Evolutionary conservation across 2,888 invertebrate genomes (phyloP).

Genomic region (Scaptomyza parva): DNA sequence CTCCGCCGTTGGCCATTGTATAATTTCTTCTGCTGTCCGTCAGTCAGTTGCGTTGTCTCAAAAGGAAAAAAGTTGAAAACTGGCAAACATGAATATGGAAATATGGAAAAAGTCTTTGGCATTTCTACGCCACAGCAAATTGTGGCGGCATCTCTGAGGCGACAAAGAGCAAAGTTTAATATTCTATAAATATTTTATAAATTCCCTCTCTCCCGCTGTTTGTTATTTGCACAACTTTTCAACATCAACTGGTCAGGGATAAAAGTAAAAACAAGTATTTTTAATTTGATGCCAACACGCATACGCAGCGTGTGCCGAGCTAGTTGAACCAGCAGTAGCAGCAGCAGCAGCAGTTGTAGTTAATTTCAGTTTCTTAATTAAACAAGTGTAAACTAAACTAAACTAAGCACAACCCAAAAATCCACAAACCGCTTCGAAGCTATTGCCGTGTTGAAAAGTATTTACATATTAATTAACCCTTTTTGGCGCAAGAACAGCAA

Average conservation of each 20-base stretch:
- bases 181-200: constrained; percentile 66
- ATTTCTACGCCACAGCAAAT: constrained; percentile 23
- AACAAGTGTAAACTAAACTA: constrained; percentile 34
- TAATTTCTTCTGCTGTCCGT: constrained; percentile 23
- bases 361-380: constrained; percentile 52
- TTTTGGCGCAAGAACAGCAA: constrained; percentile 50
- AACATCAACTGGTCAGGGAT: not conserved
- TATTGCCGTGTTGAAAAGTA: constrained; percentile 43
- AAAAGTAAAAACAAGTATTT: constrained; percentile 10
- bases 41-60: not conserved
- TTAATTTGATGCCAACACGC: constrained; percentile 49
- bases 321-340: constrained; percentile 6
- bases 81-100: constrained; percentile 31
- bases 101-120: constrained; percentile 24
- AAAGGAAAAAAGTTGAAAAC: not conserved
- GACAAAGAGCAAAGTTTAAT: constrained; percentile 52
- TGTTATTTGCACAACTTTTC: constrained; percentile 4
- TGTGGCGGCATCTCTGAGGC: constrained; percentile 4
- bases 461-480: constrained; percentile 80
- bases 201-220: constrained; percentile 7
- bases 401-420: constrained; percentile 9
- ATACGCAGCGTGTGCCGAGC: constrained; percentile 22
- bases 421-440: constrained; percentile 1
- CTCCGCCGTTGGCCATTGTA: constrained; percentile 9
- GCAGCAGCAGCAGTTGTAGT: constrained; percentile 1